Percentiles rank a stretch among this genome's conserved stretches.
Conservation (phyloP, 92 coral and sea anemone genomes). For the Micromussa lordhowensis region DNA sequence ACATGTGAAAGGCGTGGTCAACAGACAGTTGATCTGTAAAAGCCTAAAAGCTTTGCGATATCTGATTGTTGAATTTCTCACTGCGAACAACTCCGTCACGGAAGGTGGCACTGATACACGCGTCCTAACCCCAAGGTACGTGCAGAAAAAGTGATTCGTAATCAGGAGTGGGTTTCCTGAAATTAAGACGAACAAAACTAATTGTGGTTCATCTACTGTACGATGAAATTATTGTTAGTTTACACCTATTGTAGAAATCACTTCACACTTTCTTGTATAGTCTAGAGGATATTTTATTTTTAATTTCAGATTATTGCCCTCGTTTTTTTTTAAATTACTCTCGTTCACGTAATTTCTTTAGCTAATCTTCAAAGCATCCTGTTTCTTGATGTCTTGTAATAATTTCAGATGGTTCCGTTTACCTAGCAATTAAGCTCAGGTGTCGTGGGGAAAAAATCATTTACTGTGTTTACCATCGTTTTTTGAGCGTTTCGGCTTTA, state of each 20-base stretch:
- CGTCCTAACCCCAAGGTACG: not conserved
- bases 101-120: not conserved
- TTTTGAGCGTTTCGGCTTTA: conserved; percentile 13
- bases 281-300: not conserved
- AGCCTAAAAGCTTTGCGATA: not conserved
- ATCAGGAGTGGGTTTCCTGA: not conserved
- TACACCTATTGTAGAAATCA: not conserved
- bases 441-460: not conserved
- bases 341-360: not conserved
- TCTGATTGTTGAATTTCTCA: not conserved
- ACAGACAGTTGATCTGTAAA: not conserved
- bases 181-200: not conserved
- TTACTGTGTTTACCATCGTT: conserved; percentile 31
- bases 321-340: not conserved
- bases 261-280: not conserved
- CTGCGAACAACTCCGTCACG: not conserved
- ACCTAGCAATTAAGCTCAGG: conserved; percentile 20
- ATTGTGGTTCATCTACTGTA: not conserved
- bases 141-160: not conserved
- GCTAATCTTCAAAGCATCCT: conserved; percentile 3
- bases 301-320: not conserved
- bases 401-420: conserved; percentile 4
- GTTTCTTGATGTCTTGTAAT: not conserved
- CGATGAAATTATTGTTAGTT: not conserved
- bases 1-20: not conserved